Percentiles rank a stretch among this genome's conserved stretches.
These are phyloP conservation scores for Perizoma flavofasciatum DNA, from an alignment of 2,888 invertebrate genomes.

Conservation along the genomic window DNA sequence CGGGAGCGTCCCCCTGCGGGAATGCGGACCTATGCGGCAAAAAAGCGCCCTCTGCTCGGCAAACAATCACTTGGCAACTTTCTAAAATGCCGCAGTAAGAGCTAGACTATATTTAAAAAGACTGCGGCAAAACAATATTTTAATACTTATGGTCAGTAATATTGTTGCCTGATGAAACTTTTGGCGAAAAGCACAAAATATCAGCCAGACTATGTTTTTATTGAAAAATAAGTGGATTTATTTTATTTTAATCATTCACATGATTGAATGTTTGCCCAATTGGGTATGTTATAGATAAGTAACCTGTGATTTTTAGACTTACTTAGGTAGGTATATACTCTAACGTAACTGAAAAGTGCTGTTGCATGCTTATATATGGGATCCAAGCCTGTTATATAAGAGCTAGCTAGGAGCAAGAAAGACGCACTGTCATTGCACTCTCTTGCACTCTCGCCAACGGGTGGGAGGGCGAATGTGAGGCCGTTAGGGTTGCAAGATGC, in stretches of 20 bases:
- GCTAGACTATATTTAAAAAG: background rate
- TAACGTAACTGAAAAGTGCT: background rate
- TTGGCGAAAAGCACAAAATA: too few relatives aligned
- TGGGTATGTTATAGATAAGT: too few relatives aligned
- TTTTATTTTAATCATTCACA: too few relatives aligned
- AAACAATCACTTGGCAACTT: conserved; percentile 1
- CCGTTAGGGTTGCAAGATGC: conserved; percentile 18
- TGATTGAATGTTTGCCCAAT: too few relatives aligned
- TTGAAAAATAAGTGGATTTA: too few relatives aligned
- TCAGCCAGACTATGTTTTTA: too few relatives aligned
- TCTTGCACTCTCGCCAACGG: conserved; percentile 1
- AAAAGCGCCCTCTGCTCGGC: conserved; percentile 13
- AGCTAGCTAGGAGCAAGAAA: background rate
- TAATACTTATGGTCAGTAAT: too few relatives aligned
- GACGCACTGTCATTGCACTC: conserved; percentile 13
- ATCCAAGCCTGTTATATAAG: background rate
- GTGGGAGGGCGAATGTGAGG: background rate
- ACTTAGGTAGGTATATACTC: too few relatives aligned
- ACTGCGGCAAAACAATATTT: too few relatives aligned
- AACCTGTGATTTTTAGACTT: too few relatives aligned
- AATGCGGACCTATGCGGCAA: background rate
- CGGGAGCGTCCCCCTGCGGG: conserved; percentile 7
- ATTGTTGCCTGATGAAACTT: too few relatives aligned
- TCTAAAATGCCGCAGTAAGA: conserved; percentile 5
- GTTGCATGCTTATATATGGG: background rate